A percentile compares a stretch with the other conserved stretches of the same genome.
Conservation (phyloP, 2,113 vertebrate genomes). For the Hippocampus comes region DNA sequence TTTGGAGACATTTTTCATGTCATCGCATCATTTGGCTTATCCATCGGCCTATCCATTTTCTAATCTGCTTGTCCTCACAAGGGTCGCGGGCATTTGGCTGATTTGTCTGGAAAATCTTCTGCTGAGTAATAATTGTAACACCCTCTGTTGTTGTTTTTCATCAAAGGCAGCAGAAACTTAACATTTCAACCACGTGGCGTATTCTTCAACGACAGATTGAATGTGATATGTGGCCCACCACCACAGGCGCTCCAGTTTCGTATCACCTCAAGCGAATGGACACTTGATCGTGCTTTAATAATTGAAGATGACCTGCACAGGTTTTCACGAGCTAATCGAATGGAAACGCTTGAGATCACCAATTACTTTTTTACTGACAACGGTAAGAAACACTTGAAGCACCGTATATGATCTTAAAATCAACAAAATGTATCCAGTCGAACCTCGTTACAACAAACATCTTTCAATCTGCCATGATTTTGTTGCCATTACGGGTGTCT, state of each 20-base stretch:
- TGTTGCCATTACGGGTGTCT: too few species aligned
- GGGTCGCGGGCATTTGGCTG: too few species aligned
- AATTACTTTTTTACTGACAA: neutral
- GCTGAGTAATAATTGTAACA: neutral
- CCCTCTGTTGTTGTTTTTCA: slow-evolving; percentile 6
- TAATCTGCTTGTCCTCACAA: too few species aligned
- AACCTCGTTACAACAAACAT: too few species aligned
- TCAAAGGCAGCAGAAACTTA: neutral
- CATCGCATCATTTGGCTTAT: neutral
- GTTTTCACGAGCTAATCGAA: accelerated
- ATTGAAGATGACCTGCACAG: accelerated
- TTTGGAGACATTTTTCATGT: neutral
- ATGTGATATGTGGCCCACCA: slow-evolving; percentile 27
- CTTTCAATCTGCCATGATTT: too few species aligned
- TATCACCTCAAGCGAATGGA: slow-evolving; percentile 19
- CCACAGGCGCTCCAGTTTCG: accelerated
- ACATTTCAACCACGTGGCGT: accelerated
- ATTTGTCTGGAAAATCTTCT: neutral
- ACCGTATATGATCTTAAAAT: neutral
- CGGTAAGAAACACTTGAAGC: slow-evolving; percentile 25
- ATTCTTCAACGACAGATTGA: neutral
- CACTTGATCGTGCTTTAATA: accelerated
- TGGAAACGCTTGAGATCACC: neutral
- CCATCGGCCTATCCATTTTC: too few species aligned
- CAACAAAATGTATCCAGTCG: too few species aligned